Percentiles rank a stretch among this genome's conserved stretches.
Evolutionary conservation across 2,888 invertebrate genomes (phyloP).

Genomic region (Empis stercorea): DNA sequence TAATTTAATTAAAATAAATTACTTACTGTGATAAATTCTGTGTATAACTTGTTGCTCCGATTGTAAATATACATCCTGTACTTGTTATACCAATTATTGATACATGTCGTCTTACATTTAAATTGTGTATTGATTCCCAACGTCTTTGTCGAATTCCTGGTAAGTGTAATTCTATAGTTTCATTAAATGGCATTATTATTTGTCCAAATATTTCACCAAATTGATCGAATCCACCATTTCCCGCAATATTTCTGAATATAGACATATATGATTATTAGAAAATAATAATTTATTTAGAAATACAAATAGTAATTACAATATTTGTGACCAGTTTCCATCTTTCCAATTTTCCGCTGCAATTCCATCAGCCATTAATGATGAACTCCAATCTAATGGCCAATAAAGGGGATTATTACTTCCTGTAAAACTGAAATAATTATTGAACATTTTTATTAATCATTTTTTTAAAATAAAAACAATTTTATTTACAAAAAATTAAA

Average conservation of each 20-base stretch:
- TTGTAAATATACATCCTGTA: constrained; percentile 45
- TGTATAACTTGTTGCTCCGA: constrained; percentile 41
- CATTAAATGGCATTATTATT: constrained; percentile 22
- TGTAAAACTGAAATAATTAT: constrained; percentile 42
- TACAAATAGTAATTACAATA: constrained; percentile 35
- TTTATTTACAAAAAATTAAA: constrained; percentile 48
- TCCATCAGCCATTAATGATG: constrained; percentile 40
- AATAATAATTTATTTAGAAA: no score
- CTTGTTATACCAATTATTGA: constrained; percentile 34
- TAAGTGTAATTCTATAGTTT: constrained; percentile 28
- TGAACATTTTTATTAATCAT: background rate
- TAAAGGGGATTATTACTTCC: constrained; percentile 37
- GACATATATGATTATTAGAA: no score
- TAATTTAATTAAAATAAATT: background rate
- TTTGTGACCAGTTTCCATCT: constrained; percentile 41
- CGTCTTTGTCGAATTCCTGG: constrained; percentile 40
- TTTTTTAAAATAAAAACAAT: constrained; percentile 2
- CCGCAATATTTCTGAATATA: constrained; percentile 36
- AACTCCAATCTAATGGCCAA: constrained; percentile 44
- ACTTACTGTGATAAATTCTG: constrained; percentile 45
- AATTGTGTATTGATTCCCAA: constrained; percentile 30
- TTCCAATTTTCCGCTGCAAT: constrained; percentile 46
- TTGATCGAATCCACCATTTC: constrained; percentile 44
- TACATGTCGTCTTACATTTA: constrained; percentile 26
- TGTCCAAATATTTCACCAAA: constrained; percentile 50